Percentiles rank a stretch among this genome's conserved stretches.
These are phyloP conservation scores for Crotalus helleri DNA, from an alignment of 2,113 vertebrate genomes.

Conservation along the genomic window DNA sequence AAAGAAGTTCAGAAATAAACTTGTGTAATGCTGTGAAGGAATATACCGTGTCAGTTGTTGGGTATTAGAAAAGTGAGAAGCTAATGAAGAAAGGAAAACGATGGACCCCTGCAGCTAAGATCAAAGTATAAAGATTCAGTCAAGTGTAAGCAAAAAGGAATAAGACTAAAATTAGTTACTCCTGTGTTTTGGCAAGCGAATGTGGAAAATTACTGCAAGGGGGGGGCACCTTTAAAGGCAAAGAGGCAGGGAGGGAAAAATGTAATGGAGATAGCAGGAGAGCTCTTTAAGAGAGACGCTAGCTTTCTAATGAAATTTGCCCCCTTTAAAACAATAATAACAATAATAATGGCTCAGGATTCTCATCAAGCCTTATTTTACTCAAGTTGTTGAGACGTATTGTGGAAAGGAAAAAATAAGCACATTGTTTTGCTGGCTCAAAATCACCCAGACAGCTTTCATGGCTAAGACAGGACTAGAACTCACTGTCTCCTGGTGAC, in stretches of 20 bases:
- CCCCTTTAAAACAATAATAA: neutral
- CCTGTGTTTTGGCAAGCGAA: conserved; percentile 22
- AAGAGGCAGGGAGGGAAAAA: neutral
- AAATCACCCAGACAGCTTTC: too few species aligned
- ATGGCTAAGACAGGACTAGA: too few species aligned
- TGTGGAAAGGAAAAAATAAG: too few species aligned
- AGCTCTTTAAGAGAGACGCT: neutral
- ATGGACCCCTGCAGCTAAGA: conserved; percentile 37
- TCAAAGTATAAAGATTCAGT: conserved; percentile 42
- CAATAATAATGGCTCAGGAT: neutral
- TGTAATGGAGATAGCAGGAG: conserved; percentile 10
- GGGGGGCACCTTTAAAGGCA: conserved; percentile 5
- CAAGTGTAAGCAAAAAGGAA: conserved; percentile 49
- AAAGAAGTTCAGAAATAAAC: conserved; percentile 7
- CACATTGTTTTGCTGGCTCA: too few species aligned
- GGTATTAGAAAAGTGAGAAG: neutral
- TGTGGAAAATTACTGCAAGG: conserved; percentile 30
- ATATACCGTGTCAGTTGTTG: neutral
- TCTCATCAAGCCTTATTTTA: neutral
- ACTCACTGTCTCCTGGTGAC: too few species aligned
- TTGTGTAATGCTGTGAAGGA: conserved; percentile 34
- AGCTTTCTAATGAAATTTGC: neutral
- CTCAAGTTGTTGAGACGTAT: neutral
- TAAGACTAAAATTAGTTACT: conserved; percentile 44
- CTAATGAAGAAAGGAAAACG: neutral